Conservation (phyloP, 2,888 invertebrate species). For the Disparrhopalites patrizii region DNA sequence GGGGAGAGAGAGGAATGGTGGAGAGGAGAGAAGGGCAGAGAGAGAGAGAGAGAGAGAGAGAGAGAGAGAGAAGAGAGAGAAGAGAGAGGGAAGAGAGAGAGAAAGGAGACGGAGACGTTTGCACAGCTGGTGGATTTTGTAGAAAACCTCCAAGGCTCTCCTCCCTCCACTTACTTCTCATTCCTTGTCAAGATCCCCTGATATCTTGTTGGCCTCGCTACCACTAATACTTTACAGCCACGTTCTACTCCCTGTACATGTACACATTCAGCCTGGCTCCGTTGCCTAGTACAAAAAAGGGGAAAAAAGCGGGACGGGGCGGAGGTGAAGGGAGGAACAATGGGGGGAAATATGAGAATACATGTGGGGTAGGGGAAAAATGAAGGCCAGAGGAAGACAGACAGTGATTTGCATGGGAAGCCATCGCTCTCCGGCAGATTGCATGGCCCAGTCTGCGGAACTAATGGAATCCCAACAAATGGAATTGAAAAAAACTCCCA, state of each 20-base stretch:
- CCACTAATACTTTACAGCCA: too few species aligned
- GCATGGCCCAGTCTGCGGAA: neutral
- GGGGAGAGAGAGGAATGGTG: neutral
- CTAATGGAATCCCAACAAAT: constrained; percentile 5
- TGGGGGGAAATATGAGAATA: too few species aligned
- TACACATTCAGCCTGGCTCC: too few species aligned
- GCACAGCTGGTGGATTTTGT: neutral
- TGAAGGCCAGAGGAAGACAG: constrained; percentile 8
- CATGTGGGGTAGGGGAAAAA: neutral
- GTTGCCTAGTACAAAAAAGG: too few species aligned
- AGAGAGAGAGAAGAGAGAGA: neutral
- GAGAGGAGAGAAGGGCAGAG: neutral
- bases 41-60: neutral
- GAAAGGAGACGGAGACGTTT: neutral
- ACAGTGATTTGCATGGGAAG: constrained; percentile 6
- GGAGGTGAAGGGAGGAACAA: neutral
- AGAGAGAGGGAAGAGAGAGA: neutral
- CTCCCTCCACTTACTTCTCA: neutral
- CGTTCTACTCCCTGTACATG: too few species aligned
- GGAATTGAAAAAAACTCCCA: neutral
- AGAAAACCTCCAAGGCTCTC: neutral
- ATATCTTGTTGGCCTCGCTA: too few species aligned
- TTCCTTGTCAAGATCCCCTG: neutral
- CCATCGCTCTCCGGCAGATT: neutral
- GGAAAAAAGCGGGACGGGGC: neutral